Percentiles rank a stretch among this genome's conserved stretches.
phyloP scores from a whole-genome alignment of 1,140 invertebrate species.

The Pogonus chalceus region DNA sequence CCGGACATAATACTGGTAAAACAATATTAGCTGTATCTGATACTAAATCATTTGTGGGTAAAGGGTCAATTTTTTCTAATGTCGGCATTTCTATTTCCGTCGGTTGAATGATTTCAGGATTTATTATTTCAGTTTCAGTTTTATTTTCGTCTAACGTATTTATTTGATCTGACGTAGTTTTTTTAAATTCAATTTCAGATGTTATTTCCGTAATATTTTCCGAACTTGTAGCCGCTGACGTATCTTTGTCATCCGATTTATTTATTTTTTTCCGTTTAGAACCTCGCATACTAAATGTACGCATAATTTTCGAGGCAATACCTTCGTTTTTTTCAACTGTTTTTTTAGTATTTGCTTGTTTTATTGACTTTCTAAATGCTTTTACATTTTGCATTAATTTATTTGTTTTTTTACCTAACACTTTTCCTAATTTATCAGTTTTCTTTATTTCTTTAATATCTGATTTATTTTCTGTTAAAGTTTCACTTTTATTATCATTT shows the following conservation, averaged over 20 bases:
- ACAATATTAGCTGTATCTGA: background rate
- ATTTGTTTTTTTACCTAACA: background rate
- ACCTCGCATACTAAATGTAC: conserved; percentile 13
- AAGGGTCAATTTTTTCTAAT: background rate
- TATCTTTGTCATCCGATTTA: background rate
- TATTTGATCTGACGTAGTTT: background rate
- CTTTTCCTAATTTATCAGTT: background rate
- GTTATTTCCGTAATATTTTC: background rate
- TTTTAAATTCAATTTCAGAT: background rate
- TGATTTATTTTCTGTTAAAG: background rate
- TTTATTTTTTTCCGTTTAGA: conserved; percentile 10
- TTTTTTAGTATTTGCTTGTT: background rate
- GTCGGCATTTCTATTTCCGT: background rate
- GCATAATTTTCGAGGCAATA: conserved; percentile 15
- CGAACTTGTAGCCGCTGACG: background rate
- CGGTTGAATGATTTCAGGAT: background rate
- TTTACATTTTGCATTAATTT: background rate
- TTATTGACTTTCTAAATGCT: background rate
- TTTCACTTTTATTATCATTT: background rate
- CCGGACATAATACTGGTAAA: background rate
- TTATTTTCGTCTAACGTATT: background rate
- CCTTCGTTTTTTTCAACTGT: conserved; percentile 11
- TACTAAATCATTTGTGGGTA: background rate
- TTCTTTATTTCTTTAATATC: background rate
- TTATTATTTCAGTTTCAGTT: background rate